phyloP scores from a whole-genome alignment of 2,888 invertebrate species.

The Carcina quercana region DNA sequence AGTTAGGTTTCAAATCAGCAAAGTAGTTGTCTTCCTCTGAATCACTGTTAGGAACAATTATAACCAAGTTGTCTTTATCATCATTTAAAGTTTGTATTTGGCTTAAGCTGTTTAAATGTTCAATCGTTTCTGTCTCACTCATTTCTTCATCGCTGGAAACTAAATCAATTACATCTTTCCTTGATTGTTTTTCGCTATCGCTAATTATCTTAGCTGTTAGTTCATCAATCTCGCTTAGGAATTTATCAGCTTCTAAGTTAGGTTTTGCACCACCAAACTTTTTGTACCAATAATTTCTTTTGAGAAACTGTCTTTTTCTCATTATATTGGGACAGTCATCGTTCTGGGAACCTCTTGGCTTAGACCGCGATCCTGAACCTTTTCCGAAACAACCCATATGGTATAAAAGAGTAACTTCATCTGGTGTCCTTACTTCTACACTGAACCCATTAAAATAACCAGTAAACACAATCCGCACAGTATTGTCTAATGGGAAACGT shows the following conservation, averaged over 20 bases:
- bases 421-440: slow-evolving; percentile 75
- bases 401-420: slow-evolving; percentile 76
- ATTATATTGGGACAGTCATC: slow-evolving; percentile 51
- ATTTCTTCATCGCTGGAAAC: slow-evolving; percentile 58
- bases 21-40: slow-evolving; percentile 78
- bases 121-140: slow-evolving; percentile 28
- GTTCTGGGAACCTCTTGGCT: slow-evolving; percentile 53
- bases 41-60: slow-evolving; percentile 79
- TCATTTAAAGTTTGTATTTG: slow-evolving; percentile 18
- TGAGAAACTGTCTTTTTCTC: slow-evolving; percentile 75
- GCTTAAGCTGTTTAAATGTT: slow-evolving; percentile 21
- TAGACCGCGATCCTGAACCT: slow-evolving; percentile 77
- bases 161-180: slow-evolving; percentile 58
- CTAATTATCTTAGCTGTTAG: slow-evolving; percentile 38
- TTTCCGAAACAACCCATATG: slow-evolving; percentile 87
- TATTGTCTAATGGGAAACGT: slow-evolving; percentile 59
- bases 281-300: slow-evolving; percentile 72
- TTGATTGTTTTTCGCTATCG: slow-evolving; percentile 32
- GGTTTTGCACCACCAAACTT: slow-evolving; percentile 37
- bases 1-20: slow-evolving; percentile 72
- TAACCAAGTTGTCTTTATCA: slow-evolving; percentile 54
- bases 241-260: slow-evolving; percentile 29
- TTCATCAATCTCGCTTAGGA: slow-evolving; percentile 44
- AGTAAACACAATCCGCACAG: slow-evolving; percentile 62
- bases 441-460: slow-evolving; percentile 80